Percentiles rank a stretch among this genome's conserved stretches.
These are phyloP conservation scores for Caenorhabditis tropicalis DNA, from an alignment of 1,140 invertebrate species.

Conservation along the genomic window DNA sequence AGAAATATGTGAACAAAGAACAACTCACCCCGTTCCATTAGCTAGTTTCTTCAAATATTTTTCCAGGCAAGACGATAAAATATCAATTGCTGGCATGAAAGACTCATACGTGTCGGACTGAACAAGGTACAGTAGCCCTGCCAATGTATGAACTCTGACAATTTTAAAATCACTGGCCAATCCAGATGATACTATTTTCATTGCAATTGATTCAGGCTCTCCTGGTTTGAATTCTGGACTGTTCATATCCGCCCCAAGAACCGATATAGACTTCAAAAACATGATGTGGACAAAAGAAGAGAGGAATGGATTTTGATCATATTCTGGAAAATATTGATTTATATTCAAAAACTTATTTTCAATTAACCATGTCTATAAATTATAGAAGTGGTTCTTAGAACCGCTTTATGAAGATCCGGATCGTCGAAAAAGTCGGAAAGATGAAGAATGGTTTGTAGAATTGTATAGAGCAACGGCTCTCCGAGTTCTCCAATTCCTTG, in stretches of 20 bases:
- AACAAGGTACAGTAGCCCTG: neutral
- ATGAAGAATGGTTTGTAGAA: neutral
- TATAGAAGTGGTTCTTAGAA: neutral
- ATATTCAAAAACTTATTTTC: neutral
- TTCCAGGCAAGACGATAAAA: neutral
- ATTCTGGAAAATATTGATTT: neutral
- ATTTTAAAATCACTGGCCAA: neutral
- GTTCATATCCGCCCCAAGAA: neutral
- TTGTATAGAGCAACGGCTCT: neutral
- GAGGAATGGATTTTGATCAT: neutral
- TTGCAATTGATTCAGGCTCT: neutral
- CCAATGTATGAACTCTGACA: neutral
- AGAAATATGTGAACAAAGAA: neutral
- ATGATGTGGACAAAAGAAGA: neutral
- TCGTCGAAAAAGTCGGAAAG: conserved; percentile 26
- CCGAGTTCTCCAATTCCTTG: conserved; percentile 14
- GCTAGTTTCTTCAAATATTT: neutral
- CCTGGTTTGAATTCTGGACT: neutral
- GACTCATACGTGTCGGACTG: conserved; percentile 6
- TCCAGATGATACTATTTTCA: neutral
- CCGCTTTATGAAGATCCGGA: neutral
- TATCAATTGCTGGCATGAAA: neutral
- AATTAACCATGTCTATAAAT: neutral
- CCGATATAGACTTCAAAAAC: neutral
- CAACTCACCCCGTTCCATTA: neutral